These are phyloP conservation scores for Arenicola marina DNA, from an alignment of 2,888 invertebrate genomes.

Conservation along the genomic window DNA sequence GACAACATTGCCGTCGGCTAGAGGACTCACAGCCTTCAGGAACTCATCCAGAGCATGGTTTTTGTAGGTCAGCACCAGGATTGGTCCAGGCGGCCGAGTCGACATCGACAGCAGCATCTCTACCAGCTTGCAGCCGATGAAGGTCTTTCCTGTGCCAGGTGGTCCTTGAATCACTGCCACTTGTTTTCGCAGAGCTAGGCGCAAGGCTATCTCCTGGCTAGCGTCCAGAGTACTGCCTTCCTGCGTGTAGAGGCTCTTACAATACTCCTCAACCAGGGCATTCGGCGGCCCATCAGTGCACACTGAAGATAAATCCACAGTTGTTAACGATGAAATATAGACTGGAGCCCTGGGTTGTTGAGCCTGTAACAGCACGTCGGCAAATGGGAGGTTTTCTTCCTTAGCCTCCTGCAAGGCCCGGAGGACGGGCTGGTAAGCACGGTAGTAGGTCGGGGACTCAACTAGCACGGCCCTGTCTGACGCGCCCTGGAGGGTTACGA, in stretches of 20 bases:
- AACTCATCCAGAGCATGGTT: conserved; percentile 33
- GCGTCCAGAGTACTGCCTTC: conserved; percentile 66
- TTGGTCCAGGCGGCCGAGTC: conserved; percentile 8
- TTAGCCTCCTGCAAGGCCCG: conserved; percentile 69
- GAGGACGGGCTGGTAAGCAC: conserved; percentile 75
- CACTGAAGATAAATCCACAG: too few relatives aligned
- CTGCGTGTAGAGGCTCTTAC: not conserved
- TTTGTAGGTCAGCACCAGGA: conserved; percentile 29
- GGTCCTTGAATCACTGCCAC: conserved; percentile 83
- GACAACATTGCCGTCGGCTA: conserved; percentile 11
- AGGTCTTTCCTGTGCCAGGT: conserved; percentile 83
- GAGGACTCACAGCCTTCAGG: conserved; percentile 11
- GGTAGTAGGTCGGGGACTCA: conserved; percentile 77
- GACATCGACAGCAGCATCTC: conserved; percentile 5
- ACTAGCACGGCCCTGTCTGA: conserved; percentile 65
- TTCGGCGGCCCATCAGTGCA: not conserved
- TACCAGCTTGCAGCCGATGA: conserved; percentile 74
- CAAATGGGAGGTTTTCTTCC: conserved; percentile 70
- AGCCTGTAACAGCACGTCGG: conserved; percentile 67
- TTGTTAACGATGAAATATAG: too few relatives aligned
- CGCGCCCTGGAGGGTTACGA: conserved; percentile 4
- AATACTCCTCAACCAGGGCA: not conserved
- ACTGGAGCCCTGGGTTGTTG: too few relatives aligned
- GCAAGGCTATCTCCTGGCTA: conserved; percentile 72
- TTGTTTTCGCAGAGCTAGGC: conserved; percentile 72